A percentile compares a stretch with the other conserved stretches of the same genome.
Conservation (phyloP, 2,113 vertebrate genomes). For the Dicrurus megarhynchus region DNA sequence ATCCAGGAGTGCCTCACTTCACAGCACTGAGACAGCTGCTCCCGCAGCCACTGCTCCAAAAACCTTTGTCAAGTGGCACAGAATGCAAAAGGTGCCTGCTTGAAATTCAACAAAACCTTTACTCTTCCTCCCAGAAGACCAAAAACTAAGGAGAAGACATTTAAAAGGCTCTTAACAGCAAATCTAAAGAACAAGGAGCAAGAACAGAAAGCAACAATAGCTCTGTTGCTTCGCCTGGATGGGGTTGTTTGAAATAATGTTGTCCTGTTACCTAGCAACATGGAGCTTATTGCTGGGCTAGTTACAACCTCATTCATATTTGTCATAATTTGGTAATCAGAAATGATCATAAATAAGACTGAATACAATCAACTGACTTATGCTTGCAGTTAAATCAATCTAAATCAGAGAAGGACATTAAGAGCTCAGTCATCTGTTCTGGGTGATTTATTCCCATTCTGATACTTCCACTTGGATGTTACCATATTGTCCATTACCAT, state of each 20-base stretch:
- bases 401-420: slow-evolving; percentile 63
- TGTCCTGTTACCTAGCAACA: slow-evolving; percentile 80
- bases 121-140: neutral
- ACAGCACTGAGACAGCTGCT: neutral
- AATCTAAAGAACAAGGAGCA: neutral
- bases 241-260: slow-evolving; percentile 56
- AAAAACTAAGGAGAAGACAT: neutral
- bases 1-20: neutral
- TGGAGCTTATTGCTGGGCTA: slow-evolving; percentile 65
- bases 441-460: slow-evolving; percentile 46
- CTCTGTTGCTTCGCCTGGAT: slow-evolving; percentile 29
- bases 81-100: neutral
- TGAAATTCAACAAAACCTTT: neutral
- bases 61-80: neutral
- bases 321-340: slow-evolving; percentile 82
- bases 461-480: slow-evolving; percentile 31
- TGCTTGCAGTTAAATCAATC: slow-evolving; percentile 77
- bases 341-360: slow-evolving; percentile 76
- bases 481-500: neutral
- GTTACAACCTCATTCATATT: slow-evolving; percentile 75
- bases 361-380: slow-evolving; percentile 73
- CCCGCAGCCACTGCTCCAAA: neutral
- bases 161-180: slow-evolving; percentile 36
- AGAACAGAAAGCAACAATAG: slow-evolving; percentile 37
- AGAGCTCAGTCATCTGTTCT: slow-evolving; percentile 19